Conservation (phyloP, 2,888 invertebrate species). For the Drosophila borborema region DNA sequence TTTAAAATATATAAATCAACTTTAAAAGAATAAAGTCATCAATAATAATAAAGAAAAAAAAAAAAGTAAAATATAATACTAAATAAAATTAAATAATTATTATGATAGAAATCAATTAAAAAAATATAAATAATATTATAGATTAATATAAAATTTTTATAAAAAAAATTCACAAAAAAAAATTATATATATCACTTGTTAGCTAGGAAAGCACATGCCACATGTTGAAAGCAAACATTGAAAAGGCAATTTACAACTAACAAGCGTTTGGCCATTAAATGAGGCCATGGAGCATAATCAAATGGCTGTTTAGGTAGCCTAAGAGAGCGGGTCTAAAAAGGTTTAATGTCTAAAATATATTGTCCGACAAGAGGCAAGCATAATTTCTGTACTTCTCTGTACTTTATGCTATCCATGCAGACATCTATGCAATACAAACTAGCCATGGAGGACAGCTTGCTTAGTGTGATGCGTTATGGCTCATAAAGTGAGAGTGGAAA, state of each 20-base stretch:
- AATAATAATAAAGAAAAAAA: no score
- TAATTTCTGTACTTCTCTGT: not conserved
- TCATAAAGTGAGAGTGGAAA: not conserved
- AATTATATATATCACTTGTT: no score
- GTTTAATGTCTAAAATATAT: not conserved
- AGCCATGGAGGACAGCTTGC: not conserved
- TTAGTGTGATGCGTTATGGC: conserved; percentile 7
- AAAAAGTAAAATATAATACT: no score
- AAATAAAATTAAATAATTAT: no score
- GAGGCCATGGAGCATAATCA: not conserved
- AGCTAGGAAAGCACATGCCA: no score
- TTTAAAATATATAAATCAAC: no score
- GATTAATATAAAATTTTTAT: no score
- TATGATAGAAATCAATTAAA: no score
- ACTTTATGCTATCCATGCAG: not conserved
- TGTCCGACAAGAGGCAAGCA: not conserved
- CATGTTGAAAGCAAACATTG: not conserved
- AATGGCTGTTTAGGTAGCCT: not conserved
- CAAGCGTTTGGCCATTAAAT: not conserved
- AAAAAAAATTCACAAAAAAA: no score
- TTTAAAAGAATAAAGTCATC: no score
- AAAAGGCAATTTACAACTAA: not conserved
- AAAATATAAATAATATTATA: no score
- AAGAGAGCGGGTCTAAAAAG: not conserved
- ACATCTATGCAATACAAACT: not conserved